Evolutionary conservation across 2,888 invertebrate species (phyloP).

Genomic region (Hylaea fasciaria): DNA sequence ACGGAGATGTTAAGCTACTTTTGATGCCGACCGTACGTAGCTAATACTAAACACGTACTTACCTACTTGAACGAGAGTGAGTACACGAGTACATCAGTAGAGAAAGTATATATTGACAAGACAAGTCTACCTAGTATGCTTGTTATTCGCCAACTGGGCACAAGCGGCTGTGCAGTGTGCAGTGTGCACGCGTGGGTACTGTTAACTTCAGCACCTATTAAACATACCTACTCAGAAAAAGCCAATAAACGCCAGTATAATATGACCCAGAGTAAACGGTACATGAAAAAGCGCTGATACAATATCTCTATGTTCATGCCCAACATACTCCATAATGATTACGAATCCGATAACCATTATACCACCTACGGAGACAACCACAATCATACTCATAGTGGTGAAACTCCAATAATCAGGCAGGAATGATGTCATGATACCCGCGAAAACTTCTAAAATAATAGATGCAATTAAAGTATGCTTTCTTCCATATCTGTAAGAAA

Average conservation of each 20-base stretch:
- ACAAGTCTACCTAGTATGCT: too few species aligned
- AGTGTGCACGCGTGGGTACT: too few species aligned
- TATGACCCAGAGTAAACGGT: slow-evolving; percentile 88
- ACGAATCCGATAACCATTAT: slow-evolving; percentile 86
- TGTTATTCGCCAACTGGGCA: too few species aligned
- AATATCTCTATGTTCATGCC: slow-evolving; percentile 75
- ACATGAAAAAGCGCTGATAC: slow-evolving; percentile 87
- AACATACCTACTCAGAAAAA: too few species aligned
- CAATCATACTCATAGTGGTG: slow-evolving; percentile 87
- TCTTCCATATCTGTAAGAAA: slow-evolving; percentile 87
- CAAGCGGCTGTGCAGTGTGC: too few species aligned
- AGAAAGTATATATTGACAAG: too few species aligned
- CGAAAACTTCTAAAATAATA: slow-evolving; percentile 87
- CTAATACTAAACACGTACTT: too few species aligned
- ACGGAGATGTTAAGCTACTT: too few species aligned
- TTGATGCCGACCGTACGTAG: too few species aligned
- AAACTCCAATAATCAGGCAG: slow-evolving; percentile 87
- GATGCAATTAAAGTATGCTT: slow-evolving; percentile 88
- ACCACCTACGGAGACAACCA: slow-evolving; percentile 91
- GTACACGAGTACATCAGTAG: too few species aligned
- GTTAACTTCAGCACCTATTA: too few species aligned
- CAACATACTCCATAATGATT: slow-evolving; percentile 87
- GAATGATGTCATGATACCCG: slow-evolving; percentile 88
- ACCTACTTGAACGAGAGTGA: too few species aligned
- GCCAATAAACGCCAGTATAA: slow-evolving; percentile 85